Percentiles rank a stretch among this genome's conserved stretches.
phyloP scores from a whole-genome alignment of 1,140 invertebrate genomes.

The Bombus affinis region DNA sequence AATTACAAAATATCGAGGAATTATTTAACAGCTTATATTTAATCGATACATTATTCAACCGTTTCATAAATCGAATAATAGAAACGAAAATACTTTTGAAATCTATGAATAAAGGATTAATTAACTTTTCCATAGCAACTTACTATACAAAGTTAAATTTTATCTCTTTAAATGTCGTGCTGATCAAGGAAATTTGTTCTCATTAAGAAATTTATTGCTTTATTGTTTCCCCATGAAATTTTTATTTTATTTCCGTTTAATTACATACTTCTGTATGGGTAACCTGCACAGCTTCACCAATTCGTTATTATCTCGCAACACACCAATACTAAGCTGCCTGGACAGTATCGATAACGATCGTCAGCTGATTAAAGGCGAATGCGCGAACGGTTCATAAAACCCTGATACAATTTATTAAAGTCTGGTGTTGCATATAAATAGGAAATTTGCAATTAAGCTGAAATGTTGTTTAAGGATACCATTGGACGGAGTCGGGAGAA shows the following conservation, averaged over 20 bases:
- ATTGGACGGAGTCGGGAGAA: neutral
- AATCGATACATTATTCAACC: neutral
- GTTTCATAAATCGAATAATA: neutral
- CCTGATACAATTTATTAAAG: slow-evolving; percentile 44
- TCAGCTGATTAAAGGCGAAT: neutral
- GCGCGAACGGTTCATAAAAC: slow-evolving; percentile 10
- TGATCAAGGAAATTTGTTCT: neutral
- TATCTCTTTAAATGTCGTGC: neutral
- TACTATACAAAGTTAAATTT: neutral
- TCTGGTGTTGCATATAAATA: neutral
- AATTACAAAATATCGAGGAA: neutral
- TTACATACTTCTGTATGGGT: neutral
- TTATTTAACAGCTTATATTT: neutral
- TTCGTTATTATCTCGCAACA: slow-evolving; percentile 13
- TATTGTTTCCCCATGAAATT: neutral
- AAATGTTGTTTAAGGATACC: neutral
- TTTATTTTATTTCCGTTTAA: neutral
- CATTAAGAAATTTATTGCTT: neutral
- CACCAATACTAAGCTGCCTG: neutral
- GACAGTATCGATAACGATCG: slow-evolving; percentile 21
- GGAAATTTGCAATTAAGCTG: neutral
- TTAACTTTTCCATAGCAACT: neutral
- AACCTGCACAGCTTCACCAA: neutral
- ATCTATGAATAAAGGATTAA: neutral
- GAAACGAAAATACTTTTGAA: neutral